Conservation (phyloP, 2,797 vertebrate species). For the Pseudocheirus occidentalis region DNA sequence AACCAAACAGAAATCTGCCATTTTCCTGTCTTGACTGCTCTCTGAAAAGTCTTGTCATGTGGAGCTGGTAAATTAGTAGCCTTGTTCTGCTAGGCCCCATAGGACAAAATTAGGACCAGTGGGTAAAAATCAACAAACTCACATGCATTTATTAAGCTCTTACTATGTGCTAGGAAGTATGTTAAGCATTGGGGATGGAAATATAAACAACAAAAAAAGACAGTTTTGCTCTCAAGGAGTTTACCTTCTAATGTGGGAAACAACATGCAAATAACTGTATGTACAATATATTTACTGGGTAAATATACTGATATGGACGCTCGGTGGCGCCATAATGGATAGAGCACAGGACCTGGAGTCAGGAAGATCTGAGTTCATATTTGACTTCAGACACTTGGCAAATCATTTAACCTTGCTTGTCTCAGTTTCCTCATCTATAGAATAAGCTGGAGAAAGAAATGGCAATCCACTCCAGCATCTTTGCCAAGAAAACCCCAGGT, state of each 20-base stretch:
- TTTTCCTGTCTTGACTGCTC: background rate
- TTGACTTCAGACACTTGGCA: background rate
- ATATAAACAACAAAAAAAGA: too few relatives aligned
- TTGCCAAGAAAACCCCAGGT: background rate
- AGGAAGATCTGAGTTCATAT: background rate
- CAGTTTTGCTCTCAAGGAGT: too few relatives aligned
- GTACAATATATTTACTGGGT: too few relatives aligned
- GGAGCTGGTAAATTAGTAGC: background rate
- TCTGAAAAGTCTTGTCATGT: background rate
- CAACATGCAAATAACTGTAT: too few relatives aligned
- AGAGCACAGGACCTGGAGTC: background rate
- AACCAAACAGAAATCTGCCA: background rate
- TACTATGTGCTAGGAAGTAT: too few relatives aligned
- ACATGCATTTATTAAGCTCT: background rate
- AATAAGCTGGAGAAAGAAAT: background rate
- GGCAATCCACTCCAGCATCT: background rate
- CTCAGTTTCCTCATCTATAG: background rate
- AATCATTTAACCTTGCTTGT: too few relatives aligned
- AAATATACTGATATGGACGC: too few relatives aligned
- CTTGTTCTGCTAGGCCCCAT: background rate
- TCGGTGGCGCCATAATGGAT: background rate
- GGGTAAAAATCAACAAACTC: background rate
- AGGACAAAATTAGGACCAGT: background rate
- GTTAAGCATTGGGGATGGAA: too few relatives aligned
- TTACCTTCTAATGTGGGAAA: too few relatives aligned